Evolutionary conservation across 1,140 invertebrate species (phyloP).

Genomic region (Pogonomyrmex barbatus): DNA sequence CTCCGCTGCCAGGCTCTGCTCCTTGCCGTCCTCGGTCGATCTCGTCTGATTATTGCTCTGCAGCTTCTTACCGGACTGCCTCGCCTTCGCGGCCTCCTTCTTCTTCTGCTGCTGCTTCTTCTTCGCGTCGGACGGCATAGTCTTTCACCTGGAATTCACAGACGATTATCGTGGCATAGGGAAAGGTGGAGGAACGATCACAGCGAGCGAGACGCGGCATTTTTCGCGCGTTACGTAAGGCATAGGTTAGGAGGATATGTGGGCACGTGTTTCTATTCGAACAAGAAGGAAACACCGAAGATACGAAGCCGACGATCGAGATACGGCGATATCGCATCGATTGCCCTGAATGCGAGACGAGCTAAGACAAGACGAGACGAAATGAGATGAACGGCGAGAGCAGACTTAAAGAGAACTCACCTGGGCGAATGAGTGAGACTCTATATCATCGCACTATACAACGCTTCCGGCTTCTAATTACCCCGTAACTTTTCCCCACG

Average conservation of each 20-base stretch:
- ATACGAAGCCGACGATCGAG: slow-evolving; percentile 42
- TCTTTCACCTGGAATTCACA: slow-evolving; percentile 68
- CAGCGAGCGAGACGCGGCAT: not conserved
- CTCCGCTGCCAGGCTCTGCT: slow-evolving; percentile 85
- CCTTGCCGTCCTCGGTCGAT: slow-evolving; percentile 86
- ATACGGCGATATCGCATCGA: not conserved
- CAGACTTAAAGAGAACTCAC: not conserved
- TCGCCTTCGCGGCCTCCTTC: slow-evolving; percentile 96
- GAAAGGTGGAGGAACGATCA: too few relatives aligned
- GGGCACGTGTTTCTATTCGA: slow-evolving; percentile 23
- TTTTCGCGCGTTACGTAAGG: slow-evolving; percentile 64
- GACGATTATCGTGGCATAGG: not conserved
- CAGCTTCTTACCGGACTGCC: slow-evolving; percentile 89
- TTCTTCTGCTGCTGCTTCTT: slow-evolving; percentile 99
- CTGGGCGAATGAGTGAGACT: slow-evolving; percentile 47
- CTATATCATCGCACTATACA: too few relatives aligned
- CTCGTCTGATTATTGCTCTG: slow-evolving; percentile 80
- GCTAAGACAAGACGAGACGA: not conserved
- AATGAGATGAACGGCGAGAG: not conserved
- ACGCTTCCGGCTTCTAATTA: not conserved
- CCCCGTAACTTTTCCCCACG: not conserved
- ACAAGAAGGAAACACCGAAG: not conserved
- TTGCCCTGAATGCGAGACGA: not conserved
- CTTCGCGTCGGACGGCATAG: slow-evolving; percentile 98
- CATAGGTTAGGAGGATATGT: slow-evolving; percentile 55